Conservation (phyloP, 2,113 vertebrate genomes). For the Recurvirostra avosetta region DNA sequence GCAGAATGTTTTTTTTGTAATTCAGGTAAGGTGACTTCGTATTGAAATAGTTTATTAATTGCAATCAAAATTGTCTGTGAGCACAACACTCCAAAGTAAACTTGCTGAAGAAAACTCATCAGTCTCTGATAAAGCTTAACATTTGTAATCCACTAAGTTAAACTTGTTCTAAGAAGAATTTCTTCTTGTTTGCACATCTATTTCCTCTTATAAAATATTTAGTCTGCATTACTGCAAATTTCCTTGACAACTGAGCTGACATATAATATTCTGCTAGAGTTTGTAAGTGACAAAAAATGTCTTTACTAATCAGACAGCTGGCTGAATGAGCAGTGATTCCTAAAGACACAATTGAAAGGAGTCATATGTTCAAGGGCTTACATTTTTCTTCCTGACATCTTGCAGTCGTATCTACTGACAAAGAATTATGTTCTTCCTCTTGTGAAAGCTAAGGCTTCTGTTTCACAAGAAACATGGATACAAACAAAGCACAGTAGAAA, state of each 20-base stretch:
- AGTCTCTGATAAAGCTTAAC: background rate
- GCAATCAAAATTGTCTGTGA: background rate
- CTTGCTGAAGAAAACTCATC: background rate
- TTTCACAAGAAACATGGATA: background rate
- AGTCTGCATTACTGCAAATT: constrained; percentile 14
- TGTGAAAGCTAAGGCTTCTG: background rate
- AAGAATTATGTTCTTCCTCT: background rate
- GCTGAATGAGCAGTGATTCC: background rate
- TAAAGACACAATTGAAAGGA: constrained; percentile 10
- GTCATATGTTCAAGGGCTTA: background rate
- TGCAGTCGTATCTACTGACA: background rate
- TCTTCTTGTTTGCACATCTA: constrained; percentile 7
- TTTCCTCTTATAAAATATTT: constrained; percentile 29
- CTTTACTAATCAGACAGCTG: constrained; percentile 22
- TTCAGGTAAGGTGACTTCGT: background rate
- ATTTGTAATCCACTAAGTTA: background rate
- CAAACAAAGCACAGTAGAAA: background rate
- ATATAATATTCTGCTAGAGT: background rate
- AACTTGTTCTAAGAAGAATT: background rate
- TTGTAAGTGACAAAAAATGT: constrained; percentile 17
- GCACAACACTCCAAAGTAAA: background rate
- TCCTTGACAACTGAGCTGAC: constrained; percentile 11
- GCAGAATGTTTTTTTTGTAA: background rate
- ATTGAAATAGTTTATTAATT: background rate
- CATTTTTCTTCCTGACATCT: constrained; percentile 8